Evolutionary conservation across 2,888 invertebrate genomes (phyloP).

Genomic region (Tetragonula carbonaria): DNA sequence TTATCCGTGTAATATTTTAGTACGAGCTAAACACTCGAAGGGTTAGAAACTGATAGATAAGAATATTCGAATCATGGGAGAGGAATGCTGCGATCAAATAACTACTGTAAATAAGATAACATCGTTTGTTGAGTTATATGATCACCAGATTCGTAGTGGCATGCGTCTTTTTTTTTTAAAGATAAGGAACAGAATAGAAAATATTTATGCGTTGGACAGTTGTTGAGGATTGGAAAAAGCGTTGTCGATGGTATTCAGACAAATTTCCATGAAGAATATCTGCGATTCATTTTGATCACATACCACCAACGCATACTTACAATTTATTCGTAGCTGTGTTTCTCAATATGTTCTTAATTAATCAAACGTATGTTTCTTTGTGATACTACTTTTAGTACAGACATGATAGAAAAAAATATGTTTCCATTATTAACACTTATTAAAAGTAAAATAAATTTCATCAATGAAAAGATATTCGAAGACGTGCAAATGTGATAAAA

Average conservation of each 20-base stretch:
- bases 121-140: slow-evolving; percentile 52
- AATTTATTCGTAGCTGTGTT: neutral
- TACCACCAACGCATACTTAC: too few relatives aligned
- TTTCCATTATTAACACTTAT: too few relatives aligned
- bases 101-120: slow-evolving; percentile 47
- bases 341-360: neutral
- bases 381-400: neutral
- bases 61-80: slow-evolving; percentile 11
- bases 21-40: too few relatives aligned
- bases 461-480: too few relatives aligned
- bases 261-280: slow-evolving; percentile 25
- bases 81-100: slow-evolving; percentile 17
- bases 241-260: slow-evolving; percentile 11
- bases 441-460: too few relatives aligned
- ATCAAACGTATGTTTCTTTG: neutral
- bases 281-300: slow-evolving; percentile 43
- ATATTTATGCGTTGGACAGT: slow-evolving; percentile 23
- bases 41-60: slow-evolving; percentile 29
- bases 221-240: slow-evolving; percentile 57
- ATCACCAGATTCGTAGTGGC: slow-evolving; percentile 22
- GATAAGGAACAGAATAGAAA: slow-evolving; percentile 51
- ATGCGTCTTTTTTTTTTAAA: slow-evolving; percentile 7
- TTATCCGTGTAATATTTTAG: too few relatives aligned
- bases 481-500: too few relatives aligned
- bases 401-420: too few relatives aligned